These are phyloP conservation scores for Conchocele bisecta DNA, from an alignment of 2,888 invertebrate genomes.

Conservation along the genomic window DNA sequence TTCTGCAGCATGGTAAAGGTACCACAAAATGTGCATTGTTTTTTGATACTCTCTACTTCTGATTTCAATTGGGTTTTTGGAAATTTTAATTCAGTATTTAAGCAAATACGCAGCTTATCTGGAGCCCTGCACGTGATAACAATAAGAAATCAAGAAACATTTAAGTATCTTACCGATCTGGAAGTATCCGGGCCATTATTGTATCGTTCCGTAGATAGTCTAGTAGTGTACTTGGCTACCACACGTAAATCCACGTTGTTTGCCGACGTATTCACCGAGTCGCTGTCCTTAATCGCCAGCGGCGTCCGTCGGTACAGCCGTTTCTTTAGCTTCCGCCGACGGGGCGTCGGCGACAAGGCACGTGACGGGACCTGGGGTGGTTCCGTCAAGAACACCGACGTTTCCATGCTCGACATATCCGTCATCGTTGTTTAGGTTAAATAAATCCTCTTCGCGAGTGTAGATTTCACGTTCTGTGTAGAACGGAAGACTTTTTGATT, in stretches of 20 bases:
- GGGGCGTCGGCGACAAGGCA: too few species aligned
- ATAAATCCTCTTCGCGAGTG: too few species aligned
- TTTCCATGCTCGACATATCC: too few species aligned
- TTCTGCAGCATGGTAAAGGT: too few species aligned
- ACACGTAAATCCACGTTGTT: neutral
- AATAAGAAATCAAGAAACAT: neutral
- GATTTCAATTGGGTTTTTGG: too few species aligned
- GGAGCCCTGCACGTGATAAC: neutral
- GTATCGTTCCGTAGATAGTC: conserved; percentile 2
- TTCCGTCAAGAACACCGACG: conserved; percentile 55
- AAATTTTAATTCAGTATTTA: too few species aligned
- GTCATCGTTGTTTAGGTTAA: too few species aligned
- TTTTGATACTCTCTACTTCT: too few species aligned
- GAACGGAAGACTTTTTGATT: too few species aligned
- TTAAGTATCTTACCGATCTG: conserved; percentile 30
- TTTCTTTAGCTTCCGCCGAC: conserved; percentile 43
- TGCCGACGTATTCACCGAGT: conserved; percentile 3
- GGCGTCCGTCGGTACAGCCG: conserved; percentile 4
- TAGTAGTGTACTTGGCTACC: neutral
- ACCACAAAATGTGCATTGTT: too few species aligned
- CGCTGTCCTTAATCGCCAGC: conserved; percentile 1
- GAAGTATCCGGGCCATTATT: conserved; percentile 9
- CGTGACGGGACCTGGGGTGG: conserved; percentile 54
- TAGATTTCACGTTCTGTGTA: too few species aligned
- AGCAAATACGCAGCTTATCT: too few species aligned